These are phyloP conservation scores for Eumacrocentrus americanus DNA, from an alignment of 2,888 invertebrate genomes.

Conservation along the genomic window DNA sequence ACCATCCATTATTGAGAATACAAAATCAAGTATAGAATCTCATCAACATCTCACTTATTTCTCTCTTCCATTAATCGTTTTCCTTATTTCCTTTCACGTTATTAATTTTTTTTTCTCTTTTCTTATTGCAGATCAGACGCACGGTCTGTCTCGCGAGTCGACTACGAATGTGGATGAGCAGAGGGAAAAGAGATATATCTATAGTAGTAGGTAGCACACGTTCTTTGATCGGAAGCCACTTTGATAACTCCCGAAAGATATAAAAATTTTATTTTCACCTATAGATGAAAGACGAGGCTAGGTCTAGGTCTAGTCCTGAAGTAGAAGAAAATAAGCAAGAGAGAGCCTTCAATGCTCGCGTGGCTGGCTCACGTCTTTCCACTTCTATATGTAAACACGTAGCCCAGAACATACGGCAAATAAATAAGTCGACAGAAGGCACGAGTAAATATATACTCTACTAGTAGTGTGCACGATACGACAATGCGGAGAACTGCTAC, in stretches of 20 bases:
- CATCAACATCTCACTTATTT: too few relatives aligned
- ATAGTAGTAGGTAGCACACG: conserved; percentile 10
- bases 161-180: conserved; percentile 7
- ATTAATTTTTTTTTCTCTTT: too few relatives aligned
- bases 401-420: too few relatives aligned
- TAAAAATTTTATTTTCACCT: conserved; percentile 23
- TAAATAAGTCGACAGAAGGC: neutral
- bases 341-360: too few relatives aligned
- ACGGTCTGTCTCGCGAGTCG: conserved; percentile 3
- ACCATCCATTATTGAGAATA: too few relatives aligned
- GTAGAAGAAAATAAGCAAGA: neutral
- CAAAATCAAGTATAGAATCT: too few relatives aligned
- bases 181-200: conserved; percentile 1
- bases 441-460: neutral
- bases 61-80: too few relatives aligned
- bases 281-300: conserved; percentile 1
- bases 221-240: conserved; percentile 29
- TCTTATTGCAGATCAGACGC: too few relatives aligned
- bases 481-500: too few relatives aligned
- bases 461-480: too few relatives aligned
- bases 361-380: too few relatives aligned
- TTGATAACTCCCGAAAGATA: conserved; percentile 15
- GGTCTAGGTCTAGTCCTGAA: neutral
- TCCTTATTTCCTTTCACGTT: too few relatives aligned
- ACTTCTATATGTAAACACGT: conserved; percentile 3